These are phyloP conservation scores for Paracentrotus lividus DNA, from an alignment of 53 echinoderm and acorn worm species.

Conservation along the genomic window DNA sequence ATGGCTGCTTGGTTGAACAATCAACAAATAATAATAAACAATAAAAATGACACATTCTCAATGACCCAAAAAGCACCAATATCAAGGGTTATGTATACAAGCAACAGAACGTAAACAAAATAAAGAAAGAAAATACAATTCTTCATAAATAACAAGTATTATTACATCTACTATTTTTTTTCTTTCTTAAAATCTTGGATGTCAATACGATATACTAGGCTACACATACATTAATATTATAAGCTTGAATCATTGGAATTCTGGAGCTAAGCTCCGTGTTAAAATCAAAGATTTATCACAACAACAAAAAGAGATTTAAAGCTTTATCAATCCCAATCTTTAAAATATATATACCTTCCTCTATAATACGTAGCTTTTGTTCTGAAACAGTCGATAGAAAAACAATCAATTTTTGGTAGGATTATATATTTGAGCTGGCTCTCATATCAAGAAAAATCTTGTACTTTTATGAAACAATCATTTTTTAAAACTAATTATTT, in stretches of 20 bases:
- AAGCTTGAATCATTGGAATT: slow-evolving; percentile 15
- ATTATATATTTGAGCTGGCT: slow-evolving; percentile 21
- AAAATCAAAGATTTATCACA: slow-evolving; percentile 25
- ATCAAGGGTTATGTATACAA: slow-evolving; percentile 67
- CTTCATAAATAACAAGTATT: slow-evolving; percentile 70
- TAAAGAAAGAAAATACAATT: slow-evolving; percentile 64
- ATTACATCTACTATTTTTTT: slow-evolving; percentile 65
- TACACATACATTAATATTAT: slow-evolving; percentile 59
- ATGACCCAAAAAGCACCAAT: slow-evolving; percentile 74
- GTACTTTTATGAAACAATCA: no score
- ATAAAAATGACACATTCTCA: slow-evolving; percentile 31
- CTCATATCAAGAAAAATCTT: no score
- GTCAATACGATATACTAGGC: slow-evolving; percentile 51
- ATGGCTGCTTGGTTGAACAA: slow-evolving; percentile 39
- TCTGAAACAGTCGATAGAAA: slow-evolving; percentile 45
- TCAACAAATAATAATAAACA: neutral
- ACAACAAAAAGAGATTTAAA: slow-evolving; percentile 54
- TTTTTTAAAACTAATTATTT: no score
- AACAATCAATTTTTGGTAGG: neutral
- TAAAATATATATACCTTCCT: slow-evolving; percentile 52
- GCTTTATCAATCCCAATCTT: slow-evolving; percentile 24
- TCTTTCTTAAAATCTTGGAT: slow-evolving; percentile 53
- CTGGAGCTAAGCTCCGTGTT: slow-evolving; percentile 37
- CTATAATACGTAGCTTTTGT: slow-evolving; percentile 43
- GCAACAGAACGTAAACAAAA: slow-evolving; percentile 65